Base-by-base conservation (phyloP, 2,888 invertebrate genomes). In the Chesias legatella region DNA sequence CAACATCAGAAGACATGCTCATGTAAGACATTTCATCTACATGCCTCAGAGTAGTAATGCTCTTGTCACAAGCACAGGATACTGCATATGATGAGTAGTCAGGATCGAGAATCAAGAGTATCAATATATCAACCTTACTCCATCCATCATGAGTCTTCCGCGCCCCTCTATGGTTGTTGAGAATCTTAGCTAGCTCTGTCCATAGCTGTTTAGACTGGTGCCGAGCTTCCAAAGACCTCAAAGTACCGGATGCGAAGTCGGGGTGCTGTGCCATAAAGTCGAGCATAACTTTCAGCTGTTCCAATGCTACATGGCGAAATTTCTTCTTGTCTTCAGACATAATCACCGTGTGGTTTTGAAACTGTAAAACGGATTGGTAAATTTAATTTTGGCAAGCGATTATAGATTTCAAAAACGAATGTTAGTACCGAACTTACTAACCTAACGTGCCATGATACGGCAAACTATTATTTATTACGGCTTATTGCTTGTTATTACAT, bases 261-360 rank as follows among this genome's bases (percentile, higher is more conserved):
- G 64, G 60, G 39, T 82, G 78, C 37, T 77, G 75, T 0, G 70
- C 69, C 78, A 81, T 79, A 44, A 80, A 82, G 38, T 81, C 81
- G 25, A 82, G 60, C 34, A 82, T 65, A 0, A 63, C 51, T 44
- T 76, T 79, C 8, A 76, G 56, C 50, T 82, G 82, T 17, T 80
- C 81, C 23, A 67, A 69, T 0, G 76, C 64, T 7, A 82, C 74
- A 17, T 72, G 67, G 1, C 67, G 66, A 5, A 60, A 51, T 6
- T 52, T 51, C 4, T 46, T 52, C 10, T 47, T 56, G 7, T 42
- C 51, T 32, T 63, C 63, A 6, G 60, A 52, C 67, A 66, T 68
- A 21, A 7, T 40, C 3, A 23, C 21, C 8, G 26, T n/a, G n/a
- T 2, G 9, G 10, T 8, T 8, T 8, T 10, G 9, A n/a, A n/a